Base-by-base conservation (phyloP, 1,140 invertebrate genomes). In the Coelopa frigida region DNA sequence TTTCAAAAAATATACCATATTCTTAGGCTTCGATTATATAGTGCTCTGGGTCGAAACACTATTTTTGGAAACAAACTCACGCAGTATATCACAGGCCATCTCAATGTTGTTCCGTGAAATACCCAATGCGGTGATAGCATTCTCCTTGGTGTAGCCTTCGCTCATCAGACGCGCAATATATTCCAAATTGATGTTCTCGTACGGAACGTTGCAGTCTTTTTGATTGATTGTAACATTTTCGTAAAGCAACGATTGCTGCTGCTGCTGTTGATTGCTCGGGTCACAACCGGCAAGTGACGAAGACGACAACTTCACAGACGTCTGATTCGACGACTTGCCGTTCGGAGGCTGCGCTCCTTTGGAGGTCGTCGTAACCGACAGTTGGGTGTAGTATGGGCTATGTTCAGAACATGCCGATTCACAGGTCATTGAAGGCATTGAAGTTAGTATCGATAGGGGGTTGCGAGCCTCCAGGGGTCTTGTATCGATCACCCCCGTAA, bases 51-150 rank as follows among this genome's bases (percentile, higher is more conserved):
- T n/a, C n/a, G 56, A 69, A 55, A 54, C 61, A 50, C 62, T 66
- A 48, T 61, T 69, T 53, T 69, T 69, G 38, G 66, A 58, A 41
- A 68, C 89, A 72, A 95, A 96, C 70, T 94, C 90, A 68, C 92
- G 86, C 55, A 96, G 75, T 71, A 96, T 95, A 71, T 94, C 89
- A 72, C 89, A 85, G 21, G 91, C 91, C 91, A 95, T 94, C 69
- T 88, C 85, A 24, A 94, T 77, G 71, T 96, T 88, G 70, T 95
- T 95, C 44, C 87, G 77, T 2, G 90, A 89, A 44, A 95, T 94
- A 41, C 88, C 85, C 48, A 95, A 74, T 6, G 92, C 91, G 55
- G 90, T 77, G 29, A 94, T 87, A 1, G 94, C 91, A 31, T 87
- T 85, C 57, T 93, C 86, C 59, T 89, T 86, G 4, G 88, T 80